Conservation (phyloP, 2,113 vertebrate species). For the Sciurus niger region DNA sequence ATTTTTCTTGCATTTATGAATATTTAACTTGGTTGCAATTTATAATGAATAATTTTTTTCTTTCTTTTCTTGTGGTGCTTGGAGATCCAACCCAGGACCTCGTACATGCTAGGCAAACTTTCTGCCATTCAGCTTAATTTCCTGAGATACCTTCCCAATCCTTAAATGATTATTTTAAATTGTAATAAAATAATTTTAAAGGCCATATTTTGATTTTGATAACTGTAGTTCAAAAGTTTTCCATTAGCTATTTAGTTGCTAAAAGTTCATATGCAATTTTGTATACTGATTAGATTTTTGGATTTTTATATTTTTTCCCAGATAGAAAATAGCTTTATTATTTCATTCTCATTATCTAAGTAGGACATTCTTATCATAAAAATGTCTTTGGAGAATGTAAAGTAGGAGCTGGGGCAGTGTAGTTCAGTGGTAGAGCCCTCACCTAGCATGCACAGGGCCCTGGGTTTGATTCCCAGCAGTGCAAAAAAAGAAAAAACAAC, state of each 20-base stretch:
- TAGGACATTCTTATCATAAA: slow-evolving; percentile 43
- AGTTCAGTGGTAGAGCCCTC: no score
- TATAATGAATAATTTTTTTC: slow-evolving; percentile 33
- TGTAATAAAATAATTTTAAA: slow-evolving; percentile 29
- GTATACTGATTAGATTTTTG: slow-evolving; percentile 19
- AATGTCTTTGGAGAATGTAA: neutral
- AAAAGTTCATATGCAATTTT: slow-evolving; percentile 53
- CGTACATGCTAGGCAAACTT: no score
- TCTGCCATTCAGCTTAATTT: no score
- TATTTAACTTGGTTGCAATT: slow-evolving; percentile 53
- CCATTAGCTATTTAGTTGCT: slow-evolving; percentile 45
- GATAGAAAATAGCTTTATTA: slow-evolving; percentile 51
- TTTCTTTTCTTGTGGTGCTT: no score
- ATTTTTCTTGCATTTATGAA: slow-evolving; percentile 9
- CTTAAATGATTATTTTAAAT: slow-evolving; percentile 31
- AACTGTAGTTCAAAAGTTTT: slow-evolving; percentile 52
- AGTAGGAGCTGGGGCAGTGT: no score
- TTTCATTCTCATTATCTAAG: slow-evolving; percentile 43
- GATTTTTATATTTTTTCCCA: slow-evolving; percentile 15
- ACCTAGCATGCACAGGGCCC: no score
- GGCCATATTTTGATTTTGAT: slow-evolving; percentile 38
- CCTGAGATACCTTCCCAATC: no score
- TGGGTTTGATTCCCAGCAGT: neutral
- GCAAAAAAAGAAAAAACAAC: no score
- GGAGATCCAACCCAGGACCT: no score